These are phyloP conservation scores for Caenorhabditis brenneri DNA, from an alignment of 1,140 invertebrate genomes.

Conservation along the genomic window DNA sequence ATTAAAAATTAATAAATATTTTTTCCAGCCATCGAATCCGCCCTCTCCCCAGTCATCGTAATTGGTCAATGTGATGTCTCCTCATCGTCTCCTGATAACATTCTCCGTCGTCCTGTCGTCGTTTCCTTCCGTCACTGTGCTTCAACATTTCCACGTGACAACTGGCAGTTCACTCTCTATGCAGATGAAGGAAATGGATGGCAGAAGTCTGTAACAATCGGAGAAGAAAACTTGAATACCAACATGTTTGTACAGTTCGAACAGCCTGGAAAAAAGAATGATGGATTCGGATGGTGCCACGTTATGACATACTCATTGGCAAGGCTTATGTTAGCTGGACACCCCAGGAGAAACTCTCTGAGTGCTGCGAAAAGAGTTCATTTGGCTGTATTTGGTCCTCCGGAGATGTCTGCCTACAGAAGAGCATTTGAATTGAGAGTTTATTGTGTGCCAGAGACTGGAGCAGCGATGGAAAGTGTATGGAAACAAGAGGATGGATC, in stretches of 20 bases:
- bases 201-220: slow-evolving; percentile 57
- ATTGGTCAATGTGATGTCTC: slow-evolving; percentile 40
- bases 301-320: slow-evolving; percentile 66
- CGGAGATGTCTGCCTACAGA: slow-evolving; percentile 30
- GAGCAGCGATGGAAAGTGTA: slow-evolving; percentile 65
- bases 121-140: slow-evolving; percentile 68
- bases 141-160: slow-evolving; percentile 67
- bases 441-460: slow-evolving; percentile 67
- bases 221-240: slow-evolving; percentile 64
- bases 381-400: slow-evolving; percentile 59
- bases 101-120: slow-evolving; percentile 62
- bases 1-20: too few species aligned
- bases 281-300: slow-evolving; percentile 60
- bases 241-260: slow-evolving; percentile 64
- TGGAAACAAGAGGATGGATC: slow-evolving; percentile 64
- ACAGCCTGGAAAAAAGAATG: slow-evolving; percentile 48
- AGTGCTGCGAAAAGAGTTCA: slow-evolving; percentile 61
- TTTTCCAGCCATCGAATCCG: slow-evolving; percentile 43
- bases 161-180: slow-evolving; percentile 66
- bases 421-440: slow-evolving; percentile 58
- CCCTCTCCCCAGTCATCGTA: slow-evolving; percentile 44
- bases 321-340: slow-evolving; percentile 62
- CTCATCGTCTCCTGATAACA: slow-evolving; percentile 37
- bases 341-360: slow-evolving; percentile 58
- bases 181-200: slow-evolving; percentile 57